These are phyloP conservation scores for Corbicula japonica DNA, from an alignment of 2,888 invertebrate species.

Conservation along the genomic window DNA sequence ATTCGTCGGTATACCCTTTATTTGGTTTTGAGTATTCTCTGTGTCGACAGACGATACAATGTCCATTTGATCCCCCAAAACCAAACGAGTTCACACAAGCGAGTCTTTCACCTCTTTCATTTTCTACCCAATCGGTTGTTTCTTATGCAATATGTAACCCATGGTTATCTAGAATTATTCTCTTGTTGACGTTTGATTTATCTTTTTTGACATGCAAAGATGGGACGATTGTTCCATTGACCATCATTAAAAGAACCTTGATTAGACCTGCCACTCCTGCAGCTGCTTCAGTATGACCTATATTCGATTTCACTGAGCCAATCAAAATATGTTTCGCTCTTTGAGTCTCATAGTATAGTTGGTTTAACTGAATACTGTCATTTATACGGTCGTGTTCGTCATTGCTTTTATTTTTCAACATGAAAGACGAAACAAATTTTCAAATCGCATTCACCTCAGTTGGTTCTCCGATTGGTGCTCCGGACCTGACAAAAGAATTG, in stretches of 20 bases:
- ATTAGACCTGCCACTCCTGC: conserved; percentile 77
- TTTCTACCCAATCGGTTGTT: conserved; percentile 42
- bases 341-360: too few species aligned
- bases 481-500: conserved; percentile 66
- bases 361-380: too few species aligned
- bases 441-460: conserved; percentile 50
- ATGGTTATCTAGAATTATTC: conserved; percentile 67
- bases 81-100: conserved; percentile 78
- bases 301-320: conserved; percentile 79
- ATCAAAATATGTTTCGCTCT: too few species aligned
- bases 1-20: too few species aligned
- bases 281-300: conserved; percentile 78
- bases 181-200: conserved; percentile 61
- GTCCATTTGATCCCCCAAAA: conserved; percentile 79
- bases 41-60: conserved; percentile 74
- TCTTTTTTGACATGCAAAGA: conserved; percentile 66
- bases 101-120: conserved; percentile 50
- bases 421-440: conserved; percentile 11
- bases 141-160: conserved; percentile 65
- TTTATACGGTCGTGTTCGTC: too few species aligned
- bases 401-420: too few species aligned
- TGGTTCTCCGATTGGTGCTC: conserved; percentile 64
- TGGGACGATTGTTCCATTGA: conserved; percentile 69
- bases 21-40: too few species aligned
- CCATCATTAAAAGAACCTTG: conserved; percentile 78